Conservation (phyloP, 2,888 invertebrate species). For the Tupiocoris notatus region DNA sequence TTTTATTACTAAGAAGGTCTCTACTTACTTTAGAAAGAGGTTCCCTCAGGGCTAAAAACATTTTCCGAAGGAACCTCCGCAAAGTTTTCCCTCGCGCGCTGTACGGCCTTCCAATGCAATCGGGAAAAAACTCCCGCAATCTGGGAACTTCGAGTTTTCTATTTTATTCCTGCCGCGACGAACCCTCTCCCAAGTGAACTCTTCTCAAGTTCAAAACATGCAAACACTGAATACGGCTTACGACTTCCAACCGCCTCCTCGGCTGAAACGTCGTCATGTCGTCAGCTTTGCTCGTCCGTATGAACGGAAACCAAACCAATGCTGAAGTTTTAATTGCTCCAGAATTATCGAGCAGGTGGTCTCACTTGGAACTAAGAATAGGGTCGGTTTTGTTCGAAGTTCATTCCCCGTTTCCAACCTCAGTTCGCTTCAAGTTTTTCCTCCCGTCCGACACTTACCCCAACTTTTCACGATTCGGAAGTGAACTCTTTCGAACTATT, state of each 20-base stretch:
- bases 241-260: not conserved
- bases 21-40: no score
- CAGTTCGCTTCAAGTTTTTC: not conserved
- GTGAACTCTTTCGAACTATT: not conserved
- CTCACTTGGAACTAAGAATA: not conserved
- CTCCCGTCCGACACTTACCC: not conserved
- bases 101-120: not conserved
- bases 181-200: not conserved
- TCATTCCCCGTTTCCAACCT: not conserved
- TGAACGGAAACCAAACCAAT: not conserved
- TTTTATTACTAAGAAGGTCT: not conserved
- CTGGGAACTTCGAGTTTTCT: no score
- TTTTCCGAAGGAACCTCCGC: not conserved
- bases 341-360: slow-evolving; percentile 27
- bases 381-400: not conserved
- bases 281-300: not conserved
- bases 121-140: not conserved
- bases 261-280: not conserved
- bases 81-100: not conserved
- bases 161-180: not conserved
- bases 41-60: not conserved
- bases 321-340: slow-evolving; percentile 26
- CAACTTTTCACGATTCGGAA: not conserved
- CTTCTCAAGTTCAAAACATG: slow-evolving; percentile 9
- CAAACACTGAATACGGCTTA: not conserved